Evolutionary conservation across 2,888 invertebrate genomes (phyloP).

Genomic region (Athripsodes cinereus): DNA sequence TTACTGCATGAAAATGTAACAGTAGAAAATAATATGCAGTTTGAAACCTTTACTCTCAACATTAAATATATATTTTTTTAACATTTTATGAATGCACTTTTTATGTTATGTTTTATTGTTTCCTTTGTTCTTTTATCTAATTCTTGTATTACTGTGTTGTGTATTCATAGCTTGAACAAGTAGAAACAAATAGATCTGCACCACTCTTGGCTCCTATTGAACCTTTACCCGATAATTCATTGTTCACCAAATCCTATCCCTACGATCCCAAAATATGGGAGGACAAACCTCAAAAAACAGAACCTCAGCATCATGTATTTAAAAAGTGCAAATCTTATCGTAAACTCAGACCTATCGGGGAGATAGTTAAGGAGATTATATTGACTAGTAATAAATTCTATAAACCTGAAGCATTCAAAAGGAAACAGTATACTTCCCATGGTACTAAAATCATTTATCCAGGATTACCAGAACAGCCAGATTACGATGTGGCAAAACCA

Average conservation of each 20-base stretch:
- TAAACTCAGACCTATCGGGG: constrained; percentile 27
- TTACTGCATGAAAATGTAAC: too few species aligned
- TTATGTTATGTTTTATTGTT: constrained; percentile 5
- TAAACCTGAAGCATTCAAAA: constrained; percentile 34
- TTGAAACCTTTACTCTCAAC: too few species aligned
- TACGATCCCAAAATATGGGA: not conserved
- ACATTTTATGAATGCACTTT: too few species aligned
- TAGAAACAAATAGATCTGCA: constrained; percentile 21
- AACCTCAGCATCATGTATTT: constrained; percentile 12
- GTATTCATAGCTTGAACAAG: constrained; percentile 24
- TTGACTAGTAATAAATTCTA: constrained; percentile 39
- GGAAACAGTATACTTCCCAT: constrained; percentile 36
- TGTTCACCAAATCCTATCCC: constrained; percentile 24
- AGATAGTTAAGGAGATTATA: constrained; percentile 37
- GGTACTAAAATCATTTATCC: constrained; percentile 38
- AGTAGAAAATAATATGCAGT: too few species aligned
- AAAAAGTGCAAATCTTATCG: constrained; percentile 23
- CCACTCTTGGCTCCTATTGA: constrained; percentile 26
- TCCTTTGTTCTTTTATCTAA: constrained; percentile 15
- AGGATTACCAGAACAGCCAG: constrained; percentile 19
- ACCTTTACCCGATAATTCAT: constrained; percentile 19
- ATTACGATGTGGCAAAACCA: not conserved
- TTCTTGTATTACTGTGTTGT: constrained; percentile 19
- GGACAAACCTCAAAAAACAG: constrained; percentile 5
- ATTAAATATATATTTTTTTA: too few species aligned